phyloP scores from a whole-genome alignment of 2,888 invertebrate species.

The Hyles lineata region DNA sequence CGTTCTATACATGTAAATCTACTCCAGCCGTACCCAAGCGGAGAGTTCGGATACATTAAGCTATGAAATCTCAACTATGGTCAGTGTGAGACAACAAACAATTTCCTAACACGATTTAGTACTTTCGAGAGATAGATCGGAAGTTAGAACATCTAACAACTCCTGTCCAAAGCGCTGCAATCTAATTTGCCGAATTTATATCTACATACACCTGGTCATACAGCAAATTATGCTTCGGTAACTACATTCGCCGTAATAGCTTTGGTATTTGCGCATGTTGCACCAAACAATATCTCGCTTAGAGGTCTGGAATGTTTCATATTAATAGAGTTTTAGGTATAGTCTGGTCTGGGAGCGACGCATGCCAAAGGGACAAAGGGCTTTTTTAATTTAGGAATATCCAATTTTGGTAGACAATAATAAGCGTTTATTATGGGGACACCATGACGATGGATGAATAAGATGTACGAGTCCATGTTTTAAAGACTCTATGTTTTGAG shows the following conservation, averaged over 20 bases:
- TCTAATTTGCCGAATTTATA: slow-evolving; percentile 12
- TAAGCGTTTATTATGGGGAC: too few relatives aligned
- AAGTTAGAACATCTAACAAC: slow-evolving; percentile 49
- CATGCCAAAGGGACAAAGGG: background rate
- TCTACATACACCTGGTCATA: background rate
- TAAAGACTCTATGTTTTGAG: too few relatives aligned
- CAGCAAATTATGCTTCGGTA: background rate
- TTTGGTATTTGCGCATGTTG: slow-evolving; percentile 5
- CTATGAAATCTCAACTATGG: slow-evolving; percentile 9
- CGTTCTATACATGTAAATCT: too few relatives aligned
- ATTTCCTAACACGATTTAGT: slow-evolving; percentile 54
- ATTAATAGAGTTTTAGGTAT: slow-evolving; percentile 40
- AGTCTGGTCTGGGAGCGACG: background rate
- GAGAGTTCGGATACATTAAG: background rate
- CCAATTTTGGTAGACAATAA: background rate
- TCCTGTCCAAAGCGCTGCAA: slow-evolving; percentile 46
- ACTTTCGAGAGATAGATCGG: slow-evolving; percentile 47
- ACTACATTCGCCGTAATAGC: background rate
- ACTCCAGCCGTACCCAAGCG: background rate
- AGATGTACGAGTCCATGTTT: too few relatives aligned
- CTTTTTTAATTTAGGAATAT: background rate
- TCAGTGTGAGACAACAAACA: slow-evolving; percentile 41
- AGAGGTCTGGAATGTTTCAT: slow-evolving; percentile 33
- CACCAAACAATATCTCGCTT: background rate
- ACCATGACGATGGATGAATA: too few relatives aligned